Percentiles rank a stretch among this genome's conserved stretches.
Conservation (phyloP, 2,797 vertebrate species). For the Cirrhinus molitorella region DNA sequence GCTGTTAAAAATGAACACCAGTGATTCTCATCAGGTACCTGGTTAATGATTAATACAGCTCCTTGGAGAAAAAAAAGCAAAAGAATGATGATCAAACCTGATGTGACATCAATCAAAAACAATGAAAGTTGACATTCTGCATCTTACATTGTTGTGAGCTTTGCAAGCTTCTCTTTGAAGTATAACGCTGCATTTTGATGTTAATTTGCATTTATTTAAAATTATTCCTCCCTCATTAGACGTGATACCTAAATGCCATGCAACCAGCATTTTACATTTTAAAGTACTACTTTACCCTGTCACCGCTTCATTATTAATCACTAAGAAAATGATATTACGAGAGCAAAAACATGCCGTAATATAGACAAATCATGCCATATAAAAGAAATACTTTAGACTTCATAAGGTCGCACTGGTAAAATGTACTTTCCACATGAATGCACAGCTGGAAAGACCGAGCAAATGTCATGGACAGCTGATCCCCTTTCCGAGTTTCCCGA, state of each 20-base stretch:
- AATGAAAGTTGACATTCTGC: neutral
- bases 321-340: neutral
- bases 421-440: slow-evolving; percentile 7
- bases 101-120: slow-evolving; percentile 21
- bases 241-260: neutral
- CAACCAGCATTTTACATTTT: neutral
- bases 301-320: neutral
- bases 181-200: neutral
- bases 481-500: slow-evolving; percentile 16
- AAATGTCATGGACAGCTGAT: slow-evolving; percentile 50
- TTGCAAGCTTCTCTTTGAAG: slow-evolving; percentile 10
- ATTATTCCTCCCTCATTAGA: neutral
- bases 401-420: neutral
- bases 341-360: neutral
- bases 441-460: slow-evolving; percentile 7
- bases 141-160: neutral
- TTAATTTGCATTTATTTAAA: slow-evolving; percentile 17
- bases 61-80: neutral
- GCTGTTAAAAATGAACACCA: slow-evolving; percentile 7
- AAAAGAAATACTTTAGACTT: neutral
- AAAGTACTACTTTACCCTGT: neutral
- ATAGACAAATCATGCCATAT: neutral
- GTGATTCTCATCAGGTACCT: slow-evolving; percentile 15
- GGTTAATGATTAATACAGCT: slow-evolving; percentile 13
- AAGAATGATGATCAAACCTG: slow-evolving; percentile 9